Percentiles rank a stretch among this genome's conserved stretches.
Conservation (phyloP, 1,140 invertebrate genomes). For the Proctacanthus coquilletti region DNA sequence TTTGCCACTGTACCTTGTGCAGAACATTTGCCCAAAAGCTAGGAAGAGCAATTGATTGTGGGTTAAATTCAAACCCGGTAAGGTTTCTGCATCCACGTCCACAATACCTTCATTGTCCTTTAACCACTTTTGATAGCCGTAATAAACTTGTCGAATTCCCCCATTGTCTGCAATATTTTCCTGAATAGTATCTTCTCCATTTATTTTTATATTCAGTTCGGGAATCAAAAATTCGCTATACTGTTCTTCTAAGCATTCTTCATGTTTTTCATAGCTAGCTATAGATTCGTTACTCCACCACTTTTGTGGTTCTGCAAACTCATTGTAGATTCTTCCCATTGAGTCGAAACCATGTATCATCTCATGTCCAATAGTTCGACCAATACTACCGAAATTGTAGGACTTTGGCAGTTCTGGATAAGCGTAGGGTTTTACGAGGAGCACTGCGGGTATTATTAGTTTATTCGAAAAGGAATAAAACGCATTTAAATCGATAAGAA, state of each 20-base stretch:
- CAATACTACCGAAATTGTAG: neutral
- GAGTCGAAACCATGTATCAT: slow-evolving; percentile 48
- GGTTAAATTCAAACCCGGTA: slow-evolving; percentile 34
- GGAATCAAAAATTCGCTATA: slow-evolving; percentile 33
- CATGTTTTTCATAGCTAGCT: slow-evolving; percentile 36
- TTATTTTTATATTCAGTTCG: slow-evolving; percentile 23
- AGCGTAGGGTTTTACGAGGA: slow-evolving; percentile 6
- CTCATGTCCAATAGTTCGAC: slow-evolving; percentile 38
- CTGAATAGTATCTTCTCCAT: slow-evolving; percentile 41
- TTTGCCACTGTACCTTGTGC: slow-evolving; percentile 54
- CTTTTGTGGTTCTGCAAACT: slow-evolving; percentile 34
- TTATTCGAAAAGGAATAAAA: too few species aligned
- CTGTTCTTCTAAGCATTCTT: slow-evolving; percentile 55
- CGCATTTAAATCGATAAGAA: too few species aligned
- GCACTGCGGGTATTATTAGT: too few species aligned
- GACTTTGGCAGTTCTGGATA: neutral
- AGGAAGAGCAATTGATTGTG: slow-evolving; percentile 42
- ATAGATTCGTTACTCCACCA: slow-evolving; percentile 51
- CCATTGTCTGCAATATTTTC: slow-evolving; percentile 66
- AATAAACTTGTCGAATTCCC: slow-evolving; percentile 73
- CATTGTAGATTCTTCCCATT: slow-evolving; percentile 36
- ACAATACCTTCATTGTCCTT: slow-evolving; percentile 29
- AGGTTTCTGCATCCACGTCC: slow-evolving; percentile 29
- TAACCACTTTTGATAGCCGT: slow-evolving; percentile 30
- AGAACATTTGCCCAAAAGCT: slow-evolving; percentile 35